These are phyloP conservation scores for Malaclemys terrapin DNA, from an alignment of 2,113 vertebrate genomes.

Conservation along the genomic window DNA sequence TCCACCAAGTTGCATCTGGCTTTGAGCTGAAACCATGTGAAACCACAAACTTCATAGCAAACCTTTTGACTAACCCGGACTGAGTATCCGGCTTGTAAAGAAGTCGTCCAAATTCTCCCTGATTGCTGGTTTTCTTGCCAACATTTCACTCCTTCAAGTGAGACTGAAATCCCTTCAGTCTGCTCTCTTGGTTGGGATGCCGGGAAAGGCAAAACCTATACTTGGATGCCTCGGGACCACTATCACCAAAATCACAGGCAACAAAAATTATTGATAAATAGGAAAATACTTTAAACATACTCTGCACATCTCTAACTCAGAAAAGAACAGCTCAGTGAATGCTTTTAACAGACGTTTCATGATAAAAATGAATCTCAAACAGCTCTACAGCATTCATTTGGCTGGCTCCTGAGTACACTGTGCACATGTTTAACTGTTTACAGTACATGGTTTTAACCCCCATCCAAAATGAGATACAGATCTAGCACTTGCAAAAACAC, in stretches of 20 bases:
- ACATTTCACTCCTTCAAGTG: background rate
- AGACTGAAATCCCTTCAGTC: background rate
- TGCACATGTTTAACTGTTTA: background rate
- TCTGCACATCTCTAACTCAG: background rate
- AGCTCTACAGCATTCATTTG: background rate
- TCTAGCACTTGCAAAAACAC: background rate
- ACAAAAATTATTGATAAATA: background rate
- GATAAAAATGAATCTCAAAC: background rate
- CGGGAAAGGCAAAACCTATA: conserved; percentile 15
- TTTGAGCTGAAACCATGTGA: background rate
- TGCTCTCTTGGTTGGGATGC: background rate
- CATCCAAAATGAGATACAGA: background rate
- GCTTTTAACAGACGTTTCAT: conserved; percentile 27
- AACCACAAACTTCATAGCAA: background rate
- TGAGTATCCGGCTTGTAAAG: background rate
- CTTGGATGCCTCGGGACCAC: background rate
- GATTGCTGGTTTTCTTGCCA: background rate
- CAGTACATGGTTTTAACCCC: background rate
- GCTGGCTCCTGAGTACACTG: background rate
- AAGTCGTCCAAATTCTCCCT: accelerated
- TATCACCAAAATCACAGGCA: background rate
- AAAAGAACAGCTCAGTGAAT: background rate
- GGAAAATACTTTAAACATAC: background rate
- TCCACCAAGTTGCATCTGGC: background rate
- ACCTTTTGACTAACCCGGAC: background rate